These are phyloP conservation scores for Machaerirhynchus nigripectus DNA, from an alignment of 2,113 vertebrate species.

Conservation along the genomic window DNA sequence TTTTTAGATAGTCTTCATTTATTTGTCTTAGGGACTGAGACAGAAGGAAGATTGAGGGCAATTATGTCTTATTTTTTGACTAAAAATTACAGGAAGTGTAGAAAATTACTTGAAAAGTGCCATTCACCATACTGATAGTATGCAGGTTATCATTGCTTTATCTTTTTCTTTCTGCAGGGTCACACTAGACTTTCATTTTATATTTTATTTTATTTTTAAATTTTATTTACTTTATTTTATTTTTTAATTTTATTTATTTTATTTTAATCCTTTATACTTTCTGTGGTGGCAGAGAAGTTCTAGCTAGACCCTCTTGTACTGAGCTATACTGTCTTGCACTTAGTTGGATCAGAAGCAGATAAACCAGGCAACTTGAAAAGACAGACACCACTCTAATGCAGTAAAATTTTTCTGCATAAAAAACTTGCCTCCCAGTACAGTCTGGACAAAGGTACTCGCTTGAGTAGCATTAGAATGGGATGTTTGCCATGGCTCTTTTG, in stretches of 20 bases:
- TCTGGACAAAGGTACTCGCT: neutral
- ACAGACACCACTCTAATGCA: neutral
- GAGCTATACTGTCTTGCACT: neutral
- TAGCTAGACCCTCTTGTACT: neutral
- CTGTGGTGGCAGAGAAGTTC: neutral
- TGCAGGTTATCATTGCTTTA: neutral
- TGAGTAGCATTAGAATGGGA: neutral
- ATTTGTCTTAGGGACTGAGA: neutral
- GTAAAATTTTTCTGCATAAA: neutral
- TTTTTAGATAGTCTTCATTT: neutral
- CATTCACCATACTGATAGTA: neutral
- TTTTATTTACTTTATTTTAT: neutral
- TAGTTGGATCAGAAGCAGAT: neutral
- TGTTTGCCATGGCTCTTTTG: neutral
- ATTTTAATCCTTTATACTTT: neutral
- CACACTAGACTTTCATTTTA: neutral
- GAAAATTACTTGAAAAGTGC: neutral
- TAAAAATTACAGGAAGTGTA: neutral
- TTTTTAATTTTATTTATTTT: too few relatives aligned
- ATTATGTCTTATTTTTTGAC: neutral
- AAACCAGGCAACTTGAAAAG: neutral
- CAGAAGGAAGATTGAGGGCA: neutral
- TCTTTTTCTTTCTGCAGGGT: neutral
- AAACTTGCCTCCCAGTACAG: neutral
- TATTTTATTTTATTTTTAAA: neutral